These are phyloP conservation scores for Heliothis peltigera DNA, from an alignment of 2,888 invertebrate genomes.

Conservation along the genomic window DNA sequence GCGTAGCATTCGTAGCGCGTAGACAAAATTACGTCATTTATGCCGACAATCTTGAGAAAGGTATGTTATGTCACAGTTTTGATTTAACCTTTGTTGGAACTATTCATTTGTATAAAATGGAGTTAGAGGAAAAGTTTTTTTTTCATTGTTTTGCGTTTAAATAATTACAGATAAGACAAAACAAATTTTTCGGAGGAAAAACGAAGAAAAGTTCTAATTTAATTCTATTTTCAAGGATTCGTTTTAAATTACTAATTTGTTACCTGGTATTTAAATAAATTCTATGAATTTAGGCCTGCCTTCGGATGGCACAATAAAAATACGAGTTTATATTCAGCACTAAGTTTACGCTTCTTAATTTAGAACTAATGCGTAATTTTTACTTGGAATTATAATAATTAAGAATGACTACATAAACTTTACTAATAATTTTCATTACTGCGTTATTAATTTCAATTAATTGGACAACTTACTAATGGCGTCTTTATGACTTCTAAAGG, in stretches of 20 bases:
- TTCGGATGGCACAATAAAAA: not conserved
- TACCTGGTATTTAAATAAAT: no score
- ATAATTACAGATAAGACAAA: not conserved
- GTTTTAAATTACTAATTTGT: no score
- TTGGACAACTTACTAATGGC: conserved; percentile 31
- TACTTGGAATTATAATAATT: not conserved
- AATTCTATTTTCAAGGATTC: no score
- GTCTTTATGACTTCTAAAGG: conserved; percentile 12
- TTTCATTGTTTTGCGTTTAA: not conserved
- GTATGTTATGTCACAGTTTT: not conserved
- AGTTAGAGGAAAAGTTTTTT: not conserved
- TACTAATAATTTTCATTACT: conserved; percentile 29
- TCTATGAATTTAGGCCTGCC: not conserved
- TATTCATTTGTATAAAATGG: not conserved
- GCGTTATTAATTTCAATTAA: conserved; percentile 42
- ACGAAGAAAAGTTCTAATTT: no score
- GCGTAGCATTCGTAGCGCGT: conserved; percentile 8
- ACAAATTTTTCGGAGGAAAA: no score
- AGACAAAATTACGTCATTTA: conserved; percentile 11
- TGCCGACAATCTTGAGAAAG: not conserved
- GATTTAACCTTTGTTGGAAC: not conserved
- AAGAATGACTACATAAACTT: conserved; percentile 12
- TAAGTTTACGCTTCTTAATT: not conserved
- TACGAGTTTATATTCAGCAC: not conserved
- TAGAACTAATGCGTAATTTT: not conserved